These are phyloP conservation scores for Athalia circularis DNA, from an alignment of 2,888 invertebrate species.

Conservation along the genomic window DNA sequence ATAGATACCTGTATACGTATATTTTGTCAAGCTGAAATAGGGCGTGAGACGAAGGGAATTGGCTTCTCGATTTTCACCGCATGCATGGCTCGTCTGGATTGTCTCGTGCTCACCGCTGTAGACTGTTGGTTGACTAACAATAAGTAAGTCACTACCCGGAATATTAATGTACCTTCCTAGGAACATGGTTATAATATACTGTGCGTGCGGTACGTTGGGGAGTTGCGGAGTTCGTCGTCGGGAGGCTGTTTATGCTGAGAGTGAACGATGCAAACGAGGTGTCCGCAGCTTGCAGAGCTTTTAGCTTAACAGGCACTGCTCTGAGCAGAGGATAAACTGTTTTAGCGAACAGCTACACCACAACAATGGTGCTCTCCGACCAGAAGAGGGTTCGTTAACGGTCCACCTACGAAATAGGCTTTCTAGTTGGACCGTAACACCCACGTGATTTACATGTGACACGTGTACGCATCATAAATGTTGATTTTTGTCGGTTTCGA, in stretches of 20 bases:
- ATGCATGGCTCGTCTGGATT: neutral
- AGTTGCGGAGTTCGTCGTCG: constrained; percentile 7
- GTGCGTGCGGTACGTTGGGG: constrained; percentile 13
- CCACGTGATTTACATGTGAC: constrained; percentile 6
- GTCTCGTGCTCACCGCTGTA: neutral
- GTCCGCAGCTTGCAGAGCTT: constrained; percentile 44
- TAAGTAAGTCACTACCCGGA: constrained; percentile 23
- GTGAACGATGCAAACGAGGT: constrained; percentile 36
- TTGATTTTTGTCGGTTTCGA: neutral
- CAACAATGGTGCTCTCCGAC: constrained; percentile 32
- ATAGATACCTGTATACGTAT: neutral
- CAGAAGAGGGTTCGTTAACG: constrained; percentile 39
- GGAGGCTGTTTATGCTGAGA: constrained; percentile 23
- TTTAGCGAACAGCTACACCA: constrained; percentile 35
- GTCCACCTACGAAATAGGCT: constrained; percentile 19
- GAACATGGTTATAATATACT: constrained; percentile 23
- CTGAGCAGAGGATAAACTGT: constrained; percentile 37
- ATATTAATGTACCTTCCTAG: constrained; percentile 15
- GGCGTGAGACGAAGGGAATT: too few species aligned
- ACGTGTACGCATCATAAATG: neutral
- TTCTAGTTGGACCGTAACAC: neutral
- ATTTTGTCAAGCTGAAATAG: too few species aligned
- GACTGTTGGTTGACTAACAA: too few species aligned
- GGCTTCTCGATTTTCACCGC: too few species aligned
- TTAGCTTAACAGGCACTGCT: constrained; percentile 35